phyloP scores from a whole-genome alignment of 1,140 invertebrate genomes.

The Theocolax elegans region DNA sequence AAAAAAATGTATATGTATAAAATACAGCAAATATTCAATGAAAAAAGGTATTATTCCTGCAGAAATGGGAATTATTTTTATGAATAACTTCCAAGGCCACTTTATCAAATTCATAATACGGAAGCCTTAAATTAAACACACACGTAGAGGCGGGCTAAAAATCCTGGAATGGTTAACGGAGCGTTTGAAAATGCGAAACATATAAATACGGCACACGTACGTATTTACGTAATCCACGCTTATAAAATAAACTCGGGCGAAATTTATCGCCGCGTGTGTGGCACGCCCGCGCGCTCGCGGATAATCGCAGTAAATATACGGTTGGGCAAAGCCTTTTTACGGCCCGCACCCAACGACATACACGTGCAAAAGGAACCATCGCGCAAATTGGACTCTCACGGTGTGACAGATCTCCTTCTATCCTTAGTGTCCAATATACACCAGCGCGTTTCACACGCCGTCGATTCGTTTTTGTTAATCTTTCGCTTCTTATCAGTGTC shows the following conservation, averaged over 20 bases:
- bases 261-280: constrained; percentile 25
- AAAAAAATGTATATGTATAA: too few relatives aligned
- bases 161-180: not conserved
- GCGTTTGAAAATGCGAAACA: constrained; percentile 9
- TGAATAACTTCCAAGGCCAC: too few relatives aligned
- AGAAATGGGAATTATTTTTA: too few relatives aligned
- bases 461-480: not conserved
- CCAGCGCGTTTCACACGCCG: not conserved
- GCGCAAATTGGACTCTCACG: constrained; percentile 24
- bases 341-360: not conserved
- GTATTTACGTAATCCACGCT: constrained; percentile 33
- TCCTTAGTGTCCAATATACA: constrained; percentile 47
- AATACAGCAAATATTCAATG: too few relatives aligned
- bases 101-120: too few relatives aligned
- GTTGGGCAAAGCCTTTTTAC: constrained; percentile 7
- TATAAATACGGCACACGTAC: constrained; percentile 12
- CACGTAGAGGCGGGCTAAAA: not conserved
- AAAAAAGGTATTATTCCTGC: too few relatives aligned
- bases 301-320: constrained; percentile 21
- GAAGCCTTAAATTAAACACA: not conserved
- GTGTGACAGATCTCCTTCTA: constrained; percentile 13
- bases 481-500: not conserved
- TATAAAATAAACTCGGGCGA: constrained; percentile 31
- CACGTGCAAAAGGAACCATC: not conserved
- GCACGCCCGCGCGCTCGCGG: not conserved